Conservation (phyloP, 2,888 invertebrate genomes). For the Xestobium rufovillosum region DNA sequence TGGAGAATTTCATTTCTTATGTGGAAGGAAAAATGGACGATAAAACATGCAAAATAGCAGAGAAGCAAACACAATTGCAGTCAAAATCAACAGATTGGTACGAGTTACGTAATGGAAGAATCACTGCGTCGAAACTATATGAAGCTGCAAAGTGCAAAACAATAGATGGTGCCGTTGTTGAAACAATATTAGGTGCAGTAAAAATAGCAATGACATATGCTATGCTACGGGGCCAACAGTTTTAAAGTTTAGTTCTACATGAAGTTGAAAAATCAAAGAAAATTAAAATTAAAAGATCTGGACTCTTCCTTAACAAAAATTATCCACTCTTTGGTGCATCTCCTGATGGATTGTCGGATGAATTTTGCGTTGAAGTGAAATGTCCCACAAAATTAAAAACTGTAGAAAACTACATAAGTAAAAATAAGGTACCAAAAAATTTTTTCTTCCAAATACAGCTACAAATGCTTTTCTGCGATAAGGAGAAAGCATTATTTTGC, state of each 20-base stretch:
- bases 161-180: conserved; percentile 22
- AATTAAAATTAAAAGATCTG: conserved; percentile 7
- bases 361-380: conserved; percentile 27
- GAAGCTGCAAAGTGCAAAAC: conserved; percentile 21
- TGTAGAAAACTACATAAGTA: conserved; percentile 18
- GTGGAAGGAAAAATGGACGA: too few species aligned
- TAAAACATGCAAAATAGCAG: too few species aligned
- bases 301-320: conserved; percentile 6
- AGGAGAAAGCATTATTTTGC: conserved; percentile 17
- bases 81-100: conserved; percentile 11
- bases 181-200: conserved; percentile 20
- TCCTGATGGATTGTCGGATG: conserved; percentile 24
- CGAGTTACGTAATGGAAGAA: conserved; percentile 14
- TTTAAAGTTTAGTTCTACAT: conserved; percentile 21
- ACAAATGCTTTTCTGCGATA: conserved; percentile 20
- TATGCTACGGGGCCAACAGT: conserved; percentile 24
- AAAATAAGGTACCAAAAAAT: conserved; percentile 15
- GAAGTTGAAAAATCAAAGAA: conserved; percentile 4
- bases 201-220: conserved; percentile 20
- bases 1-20: too few species aligned
- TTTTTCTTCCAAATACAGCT: conserved; percentile 20
- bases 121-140: conserved; percentile 18
- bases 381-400: conserved; percentile 21
- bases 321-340: conserved; percentile 21
- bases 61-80: too few species aligned